Base-by-base conservation (phyloP, 2,113 vertebrate species). In the Peromyscus polionotus region DNA sequence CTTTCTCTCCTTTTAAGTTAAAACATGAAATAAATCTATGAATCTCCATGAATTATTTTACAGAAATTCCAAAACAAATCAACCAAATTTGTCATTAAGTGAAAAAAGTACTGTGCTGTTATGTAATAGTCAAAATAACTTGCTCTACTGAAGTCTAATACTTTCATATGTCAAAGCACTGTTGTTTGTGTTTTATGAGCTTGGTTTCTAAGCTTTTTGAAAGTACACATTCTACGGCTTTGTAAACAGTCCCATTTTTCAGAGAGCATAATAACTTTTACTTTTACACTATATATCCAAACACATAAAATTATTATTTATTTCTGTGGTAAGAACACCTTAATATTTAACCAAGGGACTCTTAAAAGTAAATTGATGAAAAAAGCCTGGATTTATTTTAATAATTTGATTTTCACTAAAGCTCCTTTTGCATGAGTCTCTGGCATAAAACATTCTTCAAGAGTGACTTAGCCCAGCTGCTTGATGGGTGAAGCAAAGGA, bases 301-400 rank as follows among this genome's bases (percentile, higher is more conserved):
- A 97, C 94, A 96, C 94, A 97, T 98, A 95, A 98, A 97, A 96
- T 96, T 95, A 97, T 97, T 97, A 96, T 96, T 97, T 97, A 97
- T 95, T 97, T 97, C 93, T 96, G 87, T 96, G 94, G 77, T 94
- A 75, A 84, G 89, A 97, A 96, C 94, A 97, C 97, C 97, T 97
- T 97, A 89, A 97, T 97, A 77, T 96, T 97, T 96, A 97, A 97
- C 91, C 94, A 97, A 93, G 93, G 91, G 87, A 97, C 97, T 97
- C 86, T 98, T 97, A 97, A 97, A 97, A 94, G 73, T 79, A 1
- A 95, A 97, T 77, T 51, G 67, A 68, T 93, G 90, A 11, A 19
- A 87, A 93, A 95, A 89, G 6, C 11, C 54, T 93, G 77, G 93
- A 87, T 96, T 94, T 96, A 77, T 95, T 97, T 97, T 97, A 96